These are phyloP conservation scores for Syrista parreyssii DNA, from an alignment of 2,888 invertebrate genomes.

Conservation along the genomic window DNA sequence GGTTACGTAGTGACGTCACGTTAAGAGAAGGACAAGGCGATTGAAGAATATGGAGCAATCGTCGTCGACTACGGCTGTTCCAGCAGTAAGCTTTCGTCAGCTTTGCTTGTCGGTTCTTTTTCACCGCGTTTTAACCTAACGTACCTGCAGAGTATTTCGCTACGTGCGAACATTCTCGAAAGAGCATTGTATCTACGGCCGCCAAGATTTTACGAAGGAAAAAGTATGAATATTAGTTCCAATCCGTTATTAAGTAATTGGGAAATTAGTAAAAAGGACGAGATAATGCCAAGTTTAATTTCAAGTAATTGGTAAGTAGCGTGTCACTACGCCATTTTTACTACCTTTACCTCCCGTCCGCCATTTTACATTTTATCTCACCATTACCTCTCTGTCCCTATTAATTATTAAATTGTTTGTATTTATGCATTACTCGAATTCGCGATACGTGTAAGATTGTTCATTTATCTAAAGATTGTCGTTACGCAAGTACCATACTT, in stretches of 20 bases:
- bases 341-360: constrained; percentile 33
- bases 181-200: constrained; percentile 29
- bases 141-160: background rate
- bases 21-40: background rate
- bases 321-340: constrained; percentile 45
- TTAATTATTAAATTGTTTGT: background rate
- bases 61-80: background rate
- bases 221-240: constrained; percentile 64
- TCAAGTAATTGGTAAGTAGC: constrained; percentile 74
- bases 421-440: background rate
- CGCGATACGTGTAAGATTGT: background rate
- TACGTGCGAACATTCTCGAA: constrained; percentile 24
- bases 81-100: background rate
- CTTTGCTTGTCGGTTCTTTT: background rate
- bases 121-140: background rate
- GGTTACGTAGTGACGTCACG: background rate
- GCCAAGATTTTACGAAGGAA: constrained; percentile 64
- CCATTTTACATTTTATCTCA: constrained; percentile 43
- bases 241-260: constrained; percentile 61
- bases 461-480: background rate
- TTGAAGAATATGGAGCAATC: background rate
- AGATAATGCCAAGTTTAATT: constrained; percentile 74
- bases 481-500: background rate
- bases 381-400: background rate
- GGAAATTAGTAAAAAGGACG: constrained; percentile 62